Base-by-base conservation (phyloP, 1,140 invertebrate species). In the Cydia amplana region DNA sequence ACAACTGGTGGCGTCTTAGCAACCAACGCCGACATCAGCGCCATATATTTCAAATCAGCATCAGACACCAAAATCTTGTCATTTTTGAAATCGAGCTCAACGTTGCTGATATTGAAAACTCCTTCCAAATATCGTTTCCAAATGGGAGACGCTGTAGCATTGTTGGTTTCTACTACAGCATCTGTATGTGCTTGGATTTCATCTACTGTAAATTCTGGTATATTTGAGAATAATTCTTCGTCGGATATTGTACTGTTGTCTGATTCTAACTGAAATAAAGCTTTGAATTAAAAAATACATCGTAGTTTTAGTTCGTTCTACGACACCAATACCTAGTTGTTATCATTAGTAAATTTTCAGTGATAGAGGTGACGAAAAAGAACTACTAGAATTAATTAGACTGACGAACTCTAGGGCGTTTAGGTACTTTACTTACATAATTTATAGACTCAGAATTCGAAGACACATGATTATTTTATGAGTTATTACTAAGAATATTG, bases 41-140 rank as follows among this genome's bases (percentile, higher is more conserved):
- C 93, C 75, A 96, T 85, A 80, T 95, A 96, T 18, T 93, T 86
- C n/a, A 96, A 85, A 85, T 97, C 95, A 0, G 89, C 86, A 23
- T 94, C 86, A 18, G 92, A 93, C 12, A 96, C 89, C 70, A 95
- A 89, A 23, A 97, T 87, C 60, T 93, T 93, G 77, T 95, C 93
- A 55, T 92, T 92, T 32, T 91, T 73, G 77, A 89, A 88, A 80
- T 93, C 85, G 51, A 95, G 82, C 60, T 93, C 93, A 5, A 94
- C 88, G 12, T 94, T 87, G 43, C 93, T 93, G 10, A 92, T 93
- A 40, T 92, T 91, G 74, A 96, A 95, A 4, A 97, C 78, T 49
- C 94, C 91, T 78, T 94, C 93, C 28, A 97, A 85, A 80, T 95
- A 96, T 25, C 90, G 93, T 64, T 92, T 87, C 95, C 95, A 96